phyloP scores from a whole-genome alignment of 2,888 invertebrate genomes.

The Drosophila merina region DNA sequence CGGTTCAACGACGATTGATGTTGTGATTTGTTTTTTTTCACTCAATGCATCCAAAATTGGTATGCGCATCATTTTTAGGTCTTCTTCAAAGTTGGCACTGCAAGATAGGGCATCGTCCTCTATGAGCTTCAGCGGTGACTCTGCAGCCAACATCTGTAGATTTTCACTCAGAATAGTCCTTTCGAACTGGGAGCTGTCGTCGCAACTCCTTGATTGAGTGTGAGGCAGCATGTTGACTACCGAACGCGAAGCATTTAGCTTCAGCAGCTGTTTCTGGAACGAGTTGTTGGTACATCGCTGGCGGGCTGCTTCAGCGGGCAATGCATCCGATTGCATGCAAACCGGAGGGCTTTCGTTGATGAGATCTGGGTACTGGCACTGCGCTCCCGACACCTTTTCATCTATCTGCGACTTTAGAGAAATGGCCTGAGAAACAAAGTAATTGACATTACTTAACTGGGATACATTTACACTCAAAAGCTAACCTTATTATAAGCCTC shows the following conservation, averaged over 20 bases:
- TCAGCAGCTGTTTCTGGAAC: constrained; percentile 58
- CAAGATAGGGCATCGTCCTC: constrained; percentile 55
- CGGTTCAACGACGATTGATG: not conserved
- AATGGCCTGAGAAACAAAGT: constrained; percentile 40
- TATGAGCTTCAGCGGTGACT: constrained; percentile 59
- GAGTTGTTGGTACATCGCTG: constrained; percentile 22
- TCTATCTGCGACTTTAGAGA: constrained; percentile 16
- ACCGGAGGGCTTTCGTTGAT: constrained; percentile 58
- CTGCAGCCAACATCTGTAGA: constrained; percentile 62
- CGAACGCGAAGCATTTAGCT: constrained; percentile 48
- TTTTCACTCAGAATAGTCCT: constrained; percentile 43
- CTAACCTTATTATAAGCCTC: constrained; percentile 65
- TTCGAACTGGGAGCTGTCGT: constrained; percentile 30
- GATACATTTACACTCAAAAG: constrained; percentile 1
- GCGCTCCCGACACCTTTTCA: not conserved
- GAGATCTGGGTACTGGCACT: constrained; percentile 31
- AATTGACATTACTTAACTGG: not conserved
- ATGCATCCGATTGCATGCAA: constrained; percentile 32
- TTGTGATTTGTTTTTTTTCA: not conserved
- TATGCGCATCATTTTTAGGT: constrained; percentile 55
- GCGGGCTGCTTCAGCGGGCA: not conserved
- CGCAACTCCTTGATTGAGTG: not conserved
- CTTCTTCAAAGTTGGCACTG: constrained; percentile 55
- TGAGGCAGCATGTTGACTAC: constrained; percentile 36
- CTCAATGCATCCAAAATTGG: constrained; percentile 43